phyloP scores from a whole-genome alignment of 2,888 invertebrate species.

The Laspeyria flexula region DNA sequence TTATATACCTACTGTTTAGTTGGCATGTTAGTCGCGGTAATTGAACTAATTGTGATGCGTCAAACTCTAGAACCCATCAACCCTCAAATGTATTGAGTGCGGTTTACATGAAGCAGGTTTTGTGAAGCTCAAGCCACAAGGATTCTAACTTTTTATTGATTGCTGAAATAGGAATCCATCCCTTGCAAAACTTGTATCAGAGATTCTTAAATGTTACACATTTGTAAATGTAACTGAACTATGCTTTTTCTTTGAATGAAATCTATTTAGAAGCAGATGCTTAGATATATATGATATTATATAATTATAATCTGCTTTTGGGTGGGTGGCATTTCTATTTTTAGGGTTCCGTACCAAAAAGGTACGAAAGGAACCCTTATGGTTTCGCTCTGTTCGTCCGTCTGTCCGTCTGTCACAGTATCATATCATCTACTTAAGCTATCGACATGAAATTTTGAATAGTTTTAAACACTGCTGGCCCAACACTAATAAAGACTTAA shows the following conservation, averaged over 20 bases:
- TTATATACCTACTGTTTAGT: not conserved
- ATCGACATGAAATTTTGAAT: too few relatives aligned
- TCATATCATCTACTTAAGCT: too few relatives aligned
- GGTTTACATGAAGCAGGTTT: not conserved
- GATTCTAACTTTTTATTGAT: too few relatives aligned
- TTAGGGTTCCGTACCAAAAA: too few relatives aligned
- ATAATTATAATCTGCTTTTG: too few relatives aligned
- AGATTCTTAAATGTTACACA: not conserved
- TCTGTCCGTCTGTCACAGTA: too few relatives aligned
- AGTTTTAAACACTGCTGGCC: too few relatives aligned
- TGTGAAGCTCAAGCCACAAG: not conserved
- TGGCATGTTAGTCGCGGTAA: not conserved
- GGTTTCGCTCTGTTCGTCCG: too few relatives aligned
- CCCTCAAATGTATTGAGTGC: not conserved
- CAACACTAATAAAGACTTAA: too few relatives aligned
- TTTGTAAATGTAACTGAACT: conserved; percentile 4
- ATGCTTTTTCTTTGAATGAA: conserved; percentile 11
- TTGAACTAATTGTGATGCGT: not conserved
- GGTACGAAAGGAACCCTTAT: too few relatives aligned
- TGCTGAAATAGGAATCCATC: too few relatives aligned
- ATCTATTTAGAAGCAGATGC: conserved; percentile 23
- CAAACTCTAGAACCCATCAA: not conserved
- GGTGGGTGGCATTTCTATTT: too few relatives aligned
- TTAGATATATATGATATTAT: conserved; percentile 20
- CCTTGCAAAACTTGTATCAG: not conserved